These are phyloP conservation scores for Lasioglossum baleicum DNA, from an alignment of 1,140 invertebrate species.

Conservation along the genomic window DNA sequence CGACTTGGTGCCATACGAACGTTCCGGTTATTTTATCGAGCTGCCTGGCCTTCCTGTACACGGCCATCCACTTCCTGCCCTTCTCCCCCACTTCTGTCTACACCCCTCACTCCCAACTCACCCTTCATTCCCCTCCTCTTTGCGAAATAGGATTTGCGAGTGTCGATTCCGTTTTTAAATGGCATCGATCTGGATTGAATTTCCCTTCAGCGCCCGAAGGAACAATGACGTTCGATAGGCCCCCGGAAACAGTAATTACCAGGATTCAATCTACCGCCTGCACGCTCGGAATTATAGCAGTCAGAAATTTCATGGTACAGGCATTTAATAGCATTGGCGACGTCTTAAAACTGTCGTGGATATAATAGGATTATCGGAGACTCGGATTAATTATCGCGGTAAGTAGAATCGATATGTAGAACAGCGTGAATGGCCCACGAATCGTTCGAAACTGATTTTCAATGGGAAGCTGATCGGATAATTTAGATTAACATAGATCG, in stretches of 20 bases:
- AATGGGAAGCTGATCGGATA: too few species aligned
- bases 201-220: not conserved
- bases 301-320: not conserved
- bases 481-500: too few species aligned
- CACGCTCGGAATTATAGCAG: not conserved
- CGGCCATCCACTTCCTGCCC: not conserved
- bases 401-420: too few species aligned
- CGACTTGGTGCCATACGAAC: slow-evolving; percentile 57
- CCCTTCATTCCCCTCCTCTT: not conserved
- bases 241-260: not conserved
- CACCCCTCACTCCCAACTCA: too few species aligned
- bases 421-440: too few species aligned
- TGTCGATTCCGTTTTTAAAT: slow-evolving; percentile 30
- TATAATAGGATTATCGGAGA: not conserved
- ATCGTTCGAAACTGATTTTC: too few species aligned
- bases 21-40: slow-evolving; percentile 57
- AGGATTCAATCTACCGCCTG: not conserved
- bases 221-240: not conserved
- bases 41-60: slow-evolving; percentile 26
- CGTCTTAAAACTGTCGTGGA: not conserved
- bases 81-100: not conserved
- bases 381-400: too few species aligned
- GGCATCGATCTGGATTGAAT: slow-evolving; percentile 7
- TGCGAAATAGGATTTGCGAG: slow-evolving; percentile 20
- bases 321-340: not conserved